These are phyloP conservation scores for Pachypeltis micranthus DNA, from an alignment of 1,140 invertebrate genomes.

Conservation along the genomic window DNA sequence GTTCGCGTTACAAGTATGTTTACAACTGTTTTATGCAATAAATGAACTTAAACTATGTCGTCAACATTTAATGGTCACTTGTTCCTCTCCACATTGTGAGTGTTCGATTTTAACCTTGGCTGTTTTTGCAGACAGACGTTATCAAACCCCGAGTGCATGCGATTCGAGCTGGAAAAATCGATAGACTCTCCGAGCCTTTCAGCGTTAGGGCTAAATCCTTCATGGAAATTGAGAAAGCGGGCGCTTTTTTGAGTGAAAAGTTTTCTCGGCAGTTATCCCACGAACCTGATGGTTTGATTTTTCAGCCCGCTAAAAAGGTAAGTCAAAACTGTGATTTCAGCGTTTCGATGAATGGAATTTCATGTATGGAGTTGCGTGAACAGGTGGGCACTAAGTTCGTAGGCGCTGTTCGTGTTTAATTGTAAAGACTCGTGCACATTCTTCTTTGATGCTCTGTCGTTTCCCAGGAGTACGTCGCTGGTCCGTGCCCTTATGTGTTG, in stretches of 20 bases:
- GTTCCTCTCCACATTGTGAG: background rate
- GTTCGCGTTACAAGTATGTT: too few species aligned
- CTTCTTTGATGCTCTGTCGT: background rate
- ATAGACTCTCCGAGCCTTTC: slow-evolving; percentile 70
- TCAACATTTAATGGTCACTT: too few species aligned
- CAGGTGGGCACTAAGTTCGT: background rate
- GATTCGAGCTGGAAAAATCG: slow-evolving; percentile 59
- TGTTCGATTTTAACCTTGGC: slow-evolving; percentile 1
- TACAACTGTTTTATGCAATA: too few species aligned
- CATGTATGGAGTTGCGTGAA: background rate
- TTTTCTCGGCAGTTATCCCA: slow-evolving; percentile 77
- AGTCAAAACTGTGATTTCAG: too few species aligned
- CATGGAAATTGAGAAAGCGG: slow-evolving; percentile 61
- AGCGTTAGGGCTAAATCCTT: slow-evolving; percentile 79
- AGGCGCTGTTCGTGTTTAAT: background rate
- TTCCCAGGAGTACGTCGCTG: slow-evolving; percentile 68
- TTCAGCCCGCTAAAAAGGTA: slow-evolving; percentile 79
- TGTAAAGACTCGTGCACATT: background rate
- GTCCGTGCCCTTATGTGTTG: slow-evolving; percentile 68
- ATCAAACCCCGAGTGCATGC: slow-evolving; percentile 58
- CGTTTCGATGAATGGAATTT: background rate
- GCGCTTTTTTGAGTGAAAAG: slow-evolving; percentile 65
- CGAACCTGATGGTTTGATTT: slow-evolving; percentile 95
- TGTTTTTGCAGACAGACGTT: slow-evolving; percentile 41
- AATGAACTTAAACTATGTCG: background rate